Base-by-base conservation (phyloP, 2,113 vertebrate species). In the Trichomycterus rosablanca region DNA sequence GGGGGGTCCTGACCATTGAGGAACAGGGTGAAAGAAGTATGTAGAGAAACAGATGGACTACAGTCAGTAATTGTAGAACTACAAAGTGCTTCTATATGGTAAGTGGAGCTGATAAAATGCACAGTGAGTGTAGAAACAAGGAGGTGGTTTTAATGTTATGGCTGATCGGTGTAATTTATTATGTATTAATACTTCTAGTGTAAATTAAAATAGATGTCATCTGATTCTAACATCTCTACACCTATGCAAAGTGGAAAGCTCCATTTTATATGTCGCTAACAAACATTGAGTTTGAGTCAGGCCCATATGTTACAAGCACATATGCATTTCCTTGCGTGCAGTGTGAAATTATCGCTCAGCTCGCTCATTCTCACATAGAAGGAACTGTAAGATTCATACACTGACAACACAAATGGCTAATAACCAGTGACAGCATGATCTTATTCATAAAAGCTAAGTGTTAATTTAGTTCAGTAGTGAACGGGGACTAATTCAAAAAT, bases 351-450 rank as follows among this genome's bases (percentile, higher is more conserved):
- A 86, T 85, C 86, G 83, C 87, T 88, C 81, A 81, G 86, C 88
- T 87, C 88, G 2, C 1, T 83, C 83, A 84, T 89, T 87, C 89
- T 86, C 83, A 90, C 83, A 79, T 84, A 78, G 76, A 84, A 83
- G 80, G 84, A 89, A 86, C 85, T 86, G 87, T 80, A 81, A 88
- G 86, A 92, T 90, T 87, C 84, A 86, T 85, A 92, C 88, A 87
- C 84, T 87, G 81, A 90, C 84, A 85, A 88, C 66, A 83, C 86
- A 89, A 91, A 91, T 78, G 86, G 85, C 87, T 89, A 93, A 92
- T 92, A 92, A 92, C 87, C 86, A 89, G 86, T 90, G 90, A 90
- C 89, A 92, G 89, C 82, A 86, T 88, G 91, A 92, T 91, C 90
- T 94, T 89, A 92, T 93, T 93, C 93, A 91, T 90, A 93, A 89